Evolutionary conservation across 2,888 invertebrate species (phyloP).

Genomic region (Dastarcus helophoroides): DNA sequence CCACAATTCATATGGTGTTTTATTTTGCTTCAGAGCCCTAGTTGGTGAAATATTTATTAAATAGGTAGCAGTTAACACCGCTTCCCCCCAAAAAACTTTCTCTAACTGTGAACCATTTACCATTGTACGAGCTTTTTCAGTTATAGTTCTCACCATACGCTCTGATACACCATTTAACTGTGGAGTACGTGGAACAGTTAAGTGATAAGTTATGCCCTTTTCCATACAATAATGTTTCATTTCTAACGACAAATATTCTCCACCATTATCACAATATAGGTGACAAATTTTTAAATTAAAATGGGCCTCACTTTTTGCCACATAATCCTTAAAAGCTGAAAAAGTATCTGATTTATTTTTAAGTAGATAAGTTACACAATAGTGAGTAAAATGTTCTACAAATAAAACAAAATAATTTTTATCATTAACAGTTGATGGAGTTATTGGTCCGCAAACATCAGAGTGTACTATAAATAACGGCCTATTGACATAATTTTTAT

Average conservation of each 20-base stretch:
- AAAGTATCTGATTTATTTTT: no score
- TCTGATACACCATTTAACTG: constrained; percentile 30
- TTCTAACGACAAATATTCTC: constrained; percentile 24
- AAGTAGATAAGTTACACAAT: no score
- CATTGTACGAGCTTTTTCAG: constrained; percentile 27
- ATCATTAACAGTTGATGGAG: no score
- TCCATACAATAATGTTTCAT: constrained; percentile 22
- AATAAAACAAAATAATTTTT: no score
- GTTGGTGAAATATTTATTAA: constrained; percentile 26
- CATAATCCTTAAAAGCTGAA: no score
- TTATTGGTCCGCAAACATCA: no score
- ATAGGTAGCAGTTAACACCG: constrained; percentile 25
- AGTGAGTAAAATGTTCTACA: no score
- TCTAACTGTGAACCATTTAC: constrained; percentile 21
- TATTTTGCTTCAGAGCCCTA: constrained; percentile 19
- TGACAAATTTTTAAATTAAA: no score
- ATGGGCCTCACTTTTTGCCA: no score
- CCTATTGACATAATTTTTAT: no score
- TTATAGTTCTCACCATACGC: constrained; percentile 27
- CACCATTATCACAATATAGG: constrained; percentile 21
- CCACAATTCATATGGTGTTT: constrained; percentile 30
- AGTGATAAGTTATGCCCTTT: constrained; percentile 25
- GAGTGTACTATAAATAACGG: no score
- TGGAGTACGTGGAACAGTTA: constrained; percentile 29
- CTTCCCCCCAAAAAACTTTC: no score